Evolutionary conservation across 2,113 vertebrate genomes (phyloP).

Genomic region (Toxotes chatareus): DNA sequence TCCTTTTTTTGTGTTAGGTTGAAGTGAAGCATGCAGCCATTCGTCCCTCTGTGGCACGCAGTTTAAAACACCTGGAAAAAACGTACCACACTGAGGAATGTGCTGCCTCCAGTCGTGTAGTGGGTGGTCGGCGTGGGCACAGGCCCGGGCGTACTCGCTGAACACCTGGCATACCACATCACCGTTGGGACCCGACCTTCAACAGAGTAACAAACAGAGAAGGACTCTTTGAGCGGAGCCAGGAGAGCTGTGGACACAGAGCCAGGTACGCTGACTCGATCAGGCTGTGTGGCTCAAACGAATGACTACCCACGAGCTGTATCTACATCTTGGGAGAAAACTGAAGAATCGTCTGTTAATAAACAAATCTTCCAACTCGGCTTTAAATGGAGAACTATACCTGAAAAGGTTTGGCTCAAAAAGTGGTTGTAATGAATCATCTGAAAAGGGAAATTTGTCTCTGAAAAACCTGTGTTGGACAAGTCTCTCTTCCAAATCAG

Average conservation of each 20-base stretch:
- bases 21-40: not conserved
- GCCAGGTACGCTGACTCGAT: constrained; percentile 7
- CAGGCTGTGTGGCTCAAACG: not conserved
- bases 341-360: too few relatives aligned
- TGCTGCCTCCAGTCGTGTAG: constrained; percentile 90
- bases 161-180: constrained; percentile 92
- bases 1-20: not conserved
- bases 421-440: not conserved
- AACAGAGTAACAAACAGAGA: constrained; percentile 61
- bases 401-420: not conserved
- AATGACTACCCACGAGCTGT: constrained; percentile 12
- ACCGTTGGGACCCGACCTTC: constrained; percentile 87
- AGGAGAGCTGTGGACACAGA: constrained; percentile 32
- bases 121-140: constrained; percentile 92
- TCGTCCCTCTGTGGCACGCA: not conserved
- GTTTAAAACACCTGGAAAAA: constrained; percentile 31
- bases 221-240: constrained; percentile 35
- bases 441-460: constrained; percentile 4
- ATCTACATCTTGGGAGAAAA: not conserved
- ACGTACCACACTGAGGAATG: constrained; percentile 91
- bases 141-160: constrained; percentile 92
- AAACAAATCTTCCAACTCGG: not conserved
- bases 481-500: not conserved
- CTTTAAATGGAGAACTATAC: not conserved
- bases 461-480: not conserved